Percentiles rank a stretch among this genome's conserved stretches.
Evolutionary conservation across 2,797 vertebrate species (phyloP).

Genomic region (Mastacembelus armatus): DNA sequence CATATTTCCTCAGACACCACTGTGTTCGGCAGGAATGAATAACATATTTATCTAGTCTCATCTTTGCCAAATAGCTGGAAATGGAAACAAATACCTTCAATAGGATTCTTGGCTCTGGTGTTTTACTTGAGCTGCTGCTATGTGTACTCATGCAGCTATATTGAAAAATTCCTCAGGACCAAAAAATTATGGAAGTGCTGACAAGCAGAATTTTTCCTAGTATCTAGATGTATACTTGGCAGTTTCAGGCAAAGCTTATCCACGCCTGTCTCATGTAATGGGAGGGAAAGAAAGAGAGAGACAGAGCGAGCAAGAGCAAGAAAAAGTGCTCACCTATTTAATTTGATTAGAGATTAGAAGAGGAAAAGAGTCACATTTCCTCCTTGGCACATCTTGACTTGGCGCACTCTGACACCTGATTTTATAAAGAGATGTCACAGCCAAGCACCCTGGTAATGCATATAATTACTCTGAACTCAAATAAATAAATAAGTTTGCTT

Average conservation of each 20-base stretch:
- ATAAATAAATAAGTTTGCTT: conserved; percentile 86
- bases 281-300: conserved; percentile 16
- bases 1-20: conserved; percentile 77
- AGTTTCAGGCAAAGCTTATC: conserved; percentile 68
- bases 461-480: conserved; percentile 89
- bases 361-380: conserved; percentile 78
- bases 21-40: conserved; percentile 73
- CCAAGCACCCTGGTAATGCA: conserved; percentile 77
- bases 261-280: conserved; percentile 57
- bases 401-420: conserved; percentile 82
- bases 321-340: conserved; percentile 79
- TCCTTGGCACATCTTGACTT: conserved; percentile 78
- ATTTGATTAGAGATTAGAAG: conserved; percentile 85
- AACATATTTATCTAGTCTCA: conserved; percentile 82
- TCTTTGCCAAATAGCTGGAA: conserved; percentile 82
- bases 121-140: conserved; percentile 57
- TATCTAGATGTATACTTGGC: conserved; percentile 66
- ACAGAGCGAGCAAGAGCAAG: conserved; percentile 22
- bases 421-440: conserved; percentile 85
- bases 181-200: conserved; percentile 65
- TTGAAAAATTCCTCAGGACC: conserved; percentile 70
- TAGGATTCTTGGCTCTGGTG: conserved; percentile 70
- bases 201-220: conserved; percentile 66
- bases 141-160: conserved; percentile 56
- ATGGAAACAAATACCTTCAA: conserved; percentile 82